Base-by-base conservation (phyloP, 2,113 vertebrate species). In the Sisor rabdophorus region DNA sequence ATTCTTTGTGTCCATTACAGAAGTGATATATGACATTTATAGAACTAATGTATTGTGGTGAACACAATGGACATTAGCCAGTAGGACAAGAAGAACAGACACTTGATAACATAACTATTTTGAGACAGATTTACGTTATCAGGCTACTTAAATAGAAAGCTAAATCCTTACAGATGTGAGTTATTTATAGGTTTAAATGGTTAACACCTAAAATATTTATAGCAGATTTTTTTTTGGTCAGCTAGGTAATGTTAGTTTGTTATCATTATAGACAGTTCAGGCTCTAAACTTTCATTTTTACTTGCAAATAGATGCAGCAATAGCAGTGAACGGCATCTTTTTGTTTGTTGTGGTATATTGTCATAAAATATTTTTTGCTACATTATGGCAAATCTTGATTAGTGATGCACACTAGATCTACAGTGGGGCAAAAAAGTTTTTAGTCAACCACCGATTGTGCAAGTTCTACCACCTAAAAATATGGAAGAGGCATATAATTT, bases 41-140 rank as follows among this genome's bases (percentile, higher is more conserved):
- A 44, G 10, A 53, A 15, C 70, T 69, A 1, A 30, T 76, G 77
- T 71, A 84, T 82, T 81, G 78, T 32, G 58, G 71, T 55, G 65
- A 20, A 52, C 24, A 58, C 80, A 73, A 82, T 63, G 58, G 53
- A 36, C 36, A 47, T 36, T 11, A 58, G 28, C 17, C 69, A 70
- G 28, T 70, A n/a, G 65, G 28, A 71, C 28, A 65, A 67, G 15
- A 40, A 56, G 26, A 53, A 58, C n/a, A 80, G 53, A 40, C 30
- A 47, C 67, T 67, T 28, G 6, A 68, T 76, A 26, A 56, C 40
- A 58, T 54, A 10, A 40, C 28, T 59, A 40, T 68, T 79, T 74
- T 13, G 30, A 32, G 10, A 28, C 60, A 59, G 47, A 16, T 65
- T 44, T 50, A 53, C 54, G 12, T 55, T 69, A 70, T 75, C 60